A percentile compares a stretch with the other conserved stretches of the same genome.
phyloP scores from a whole-genome alignment of 2,797 vertebrate species.

The Poecilia gillii region DNA sequence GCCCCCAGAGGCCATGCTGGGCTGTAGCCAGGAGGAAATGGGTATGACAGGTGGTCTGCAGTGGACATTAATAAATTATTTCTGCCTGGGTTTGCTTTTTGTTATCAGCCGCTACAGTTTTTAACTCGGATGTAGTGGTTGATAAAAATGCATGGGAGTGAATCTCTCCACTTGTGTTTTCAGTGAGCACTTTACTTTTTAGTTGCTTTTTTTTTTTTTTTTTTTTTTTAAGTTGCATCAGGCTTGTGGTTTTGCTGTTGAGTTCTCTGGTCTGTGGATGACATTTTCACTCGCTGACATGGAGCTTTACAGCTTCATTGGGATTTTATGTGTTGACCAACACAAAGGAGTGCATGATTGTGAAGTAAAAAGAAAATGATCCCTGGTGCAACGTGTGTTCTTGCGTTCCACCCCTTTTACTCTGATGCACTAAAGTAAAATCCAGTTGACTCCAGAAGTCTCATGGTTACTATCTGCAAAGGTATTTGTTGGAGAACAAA shows the following conservation, averaged over 20 bases:
- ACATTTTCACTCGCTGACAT: conserved; percentile 12
- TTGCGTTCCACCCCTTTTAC: not conserved
- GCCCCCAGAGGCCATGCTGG: conserved; percentile 80
- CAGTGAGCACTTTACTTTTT: conserved; percentile 20
- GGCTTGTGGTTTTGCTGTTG: conserved; percentile 1
- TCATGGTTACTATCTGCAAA: not conserved
- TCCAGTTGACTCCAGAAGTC: not conserved
- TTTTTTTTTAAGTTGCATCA: conserved; percentile 37
- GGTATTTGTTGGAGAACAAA: not conserved
- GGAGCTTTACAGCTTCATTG: not conserved
- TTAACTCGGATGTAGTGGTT: conserved; percentile 27
- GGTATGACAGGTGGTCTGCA: conserved; percentile 75
- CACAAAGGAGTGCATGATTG: no score
- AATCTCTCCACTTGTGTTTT: conserved; percentile 26
- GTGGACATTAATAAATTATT: conserved; percentile 51
- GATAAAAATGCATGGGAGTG: conserved; percentile 57
- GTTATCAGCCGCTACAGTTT: conserved; percentile 22
- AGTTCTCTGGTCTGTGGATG: not conserved
- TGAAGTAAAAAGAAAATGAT: no score
- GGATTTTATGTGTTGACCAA: no score
- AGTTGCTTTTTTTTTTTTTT: not conserved
- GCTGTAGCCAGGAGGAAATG: conserved; percentile 80
- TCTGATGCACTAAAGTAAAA: not conserved
- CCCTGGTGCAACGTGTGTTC: not conserved
- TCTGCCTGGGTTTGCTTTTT: conserved; percentile 58